Evolutionary conservation across 2,888 invertebrate genomes (phyloP).

Genomic region (Drosophila subquinaria): DNA sequence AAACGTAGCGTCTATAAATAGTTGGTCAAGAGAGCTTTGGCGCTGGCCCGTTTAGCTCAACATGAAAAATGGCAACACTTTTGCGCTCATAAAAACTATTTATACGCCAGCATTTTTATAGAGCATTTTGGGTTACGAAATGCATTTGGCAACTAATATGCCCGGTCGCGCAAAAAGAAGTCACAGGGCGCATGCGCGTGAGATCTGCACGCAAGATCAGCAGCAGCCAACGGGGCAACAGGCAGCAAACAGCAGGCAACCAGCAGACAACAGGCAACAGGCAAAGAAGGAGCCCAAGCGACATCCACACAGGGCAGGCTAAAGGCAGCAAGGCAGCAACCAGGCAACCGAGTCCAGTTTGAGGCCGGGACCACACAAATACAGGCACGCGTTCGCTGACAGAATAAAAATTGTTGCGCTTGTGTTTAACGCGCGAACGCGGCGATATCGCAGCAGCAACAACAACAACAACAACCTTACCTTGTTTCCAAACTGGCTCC

Average conservation of each 20-base stretch:
- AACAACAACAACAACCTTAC: slow-evolving; percentile 44
- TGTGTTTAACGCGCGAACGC: slow-evolving; percentile 85
- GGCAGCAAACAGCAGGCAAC: slow-evolving; percentile 37
- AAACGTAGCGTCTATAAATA: slow-evolving; percentile 65
- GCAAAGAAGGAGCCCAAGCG: slow-evolving; percentile 41
- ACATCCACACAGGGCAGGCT: slow-evolving; percentile 22
- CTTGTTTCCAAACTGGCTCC: slow-evolving; percentile 79
- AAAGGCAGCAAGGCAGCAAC: slow-evolving; percentile 10
- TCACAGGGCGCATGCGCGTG: slow-evolving; percentile 81
- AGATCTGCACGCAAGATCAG: slow-evolving; percentile 81
- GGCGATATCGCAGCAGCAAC: slow-evolving; percentile 80
- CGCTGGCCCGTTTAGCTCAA: slow-evolving; percentile 47
- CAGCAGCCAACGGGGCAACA: slow-evolving; percentile 44
- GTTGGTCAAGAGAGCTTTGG: slow-evolving; percentile 28
- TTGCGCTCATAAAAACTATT: slow-evolving; percentile 80
- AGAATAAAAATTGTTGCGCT: slow-evolving; percentile 86
- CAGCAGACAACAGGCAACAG: slow-evolving; percentile 28
- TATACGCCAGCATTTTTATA: slow-evolving; percentile 44
- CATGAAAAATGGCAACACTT: slow-evolving; percentile 82
- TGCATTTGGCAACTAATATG: slow-evolving; percentile 60
- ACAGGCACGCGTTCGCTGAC: slow-evolving; percentile 86
- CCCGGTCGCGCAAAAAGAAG: slow-evolving; percentile 28
- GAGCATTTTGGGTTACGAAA: slow-evolving; percentile 21
- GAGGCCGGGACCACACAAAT: slow-evolving; percentile 85
- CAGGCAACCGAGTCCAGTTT: slow-evolving; percentile 68